These are phyloP conservation scores for Junco hyemalis DNA, from an alignment of 2,113 vertebrate species.

Conservation along the genomic window DNA sequence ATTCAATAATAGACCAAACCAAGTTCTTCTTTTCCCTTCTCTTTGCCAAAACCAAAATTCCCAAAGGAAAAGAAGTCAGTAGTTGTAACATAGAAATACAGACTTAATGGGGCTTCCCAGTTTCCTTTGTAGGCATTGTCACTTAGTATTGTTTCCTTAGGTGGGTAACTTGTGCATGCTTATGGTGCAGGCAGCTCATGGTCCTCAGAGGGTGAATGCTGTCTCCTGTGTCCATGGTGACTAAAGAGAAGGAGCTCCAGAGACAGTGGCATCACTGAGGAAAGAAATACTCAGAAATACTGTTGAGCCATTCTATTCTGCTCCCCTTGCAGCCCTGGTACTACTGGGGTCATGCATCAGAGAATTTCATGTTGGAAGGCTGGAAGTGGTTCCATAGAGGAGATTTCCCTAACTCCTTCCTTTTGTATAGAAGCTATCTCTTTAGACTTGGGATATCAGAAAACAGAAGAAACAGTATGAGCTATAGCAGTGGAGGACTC, in stretches of 20 bases:
- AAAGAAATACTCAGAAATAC: not conserved
- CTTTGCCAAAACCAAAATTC: not conserved
- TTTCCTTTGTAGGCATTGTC: not conserved
- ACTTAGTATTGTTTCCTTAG: not conserved
- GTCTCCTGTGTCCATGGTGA: not conserved
- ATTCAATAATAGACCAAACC: not conserved
- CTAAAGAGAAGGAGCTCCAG: not conserved
- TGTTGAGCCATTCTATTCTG: not conserved
- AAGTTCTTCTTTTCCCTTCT: not conserved
- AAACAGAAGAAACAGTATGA: not conserved
- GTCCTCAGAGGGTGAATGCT: not conserved
- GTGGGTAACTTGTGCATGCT: not conserved
- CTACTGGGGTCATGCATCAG: not conserved
- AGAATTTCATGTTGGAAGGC: not conserved
- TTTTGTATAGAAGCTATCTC: not conserved
- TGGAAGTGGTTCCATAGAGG: not conserved
- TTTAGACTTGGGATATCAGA: not conserved
- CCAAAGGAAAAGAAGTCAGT: not conserved
- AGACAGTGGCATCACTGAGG: not conserved
- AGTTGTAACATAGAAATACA: not conserved
- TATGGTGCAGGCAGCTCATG: not conserved
- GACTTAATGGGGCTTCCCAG: not conserved
- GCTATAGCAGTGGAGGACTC: not conserved
- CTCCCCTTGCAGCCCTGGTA: not conserved
- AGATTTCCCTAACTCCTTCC: not conserved